phyloP scores from a whole-genome alignment of 2,797 vertebrate species.

The Thamnophis elegans region DNA sequence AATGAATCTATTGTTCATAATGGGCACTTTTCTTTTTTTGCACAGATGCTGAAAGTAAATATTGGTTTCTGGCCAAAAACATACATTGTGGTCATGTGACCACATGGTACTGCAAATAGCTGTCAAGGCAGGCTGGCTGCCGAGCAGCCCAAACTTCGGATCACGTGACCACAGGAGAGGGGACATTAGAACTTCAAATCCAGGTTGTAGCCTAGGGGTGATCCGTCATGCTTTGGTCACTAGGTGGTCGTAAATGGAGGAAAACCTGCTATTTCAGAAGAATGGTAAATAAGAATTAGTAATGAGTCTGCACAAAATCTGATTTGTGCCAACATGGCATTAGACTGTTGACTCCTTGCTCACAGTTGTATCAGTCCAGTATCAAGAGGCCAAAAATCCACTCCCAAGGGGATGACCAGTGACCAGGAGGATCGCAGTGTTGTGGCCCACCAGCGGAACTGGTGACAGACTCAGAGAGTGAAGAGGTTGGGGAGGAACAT shows the following conservation, averaged over 20 bases:
- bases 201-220: not conserved
- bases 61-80: not conserved
- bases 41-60: not conserved
- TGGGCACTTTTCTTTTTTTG: not conserved
- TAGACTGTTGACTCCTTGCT: not conserved
- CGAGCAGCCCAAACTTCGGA: not conserved
- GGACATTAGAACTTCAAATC: not conserved
- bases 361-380: not conserved
- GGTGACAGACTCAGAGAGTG: too few species aligned
- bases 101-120: not conserved
- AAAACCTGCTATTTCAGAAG: not conserved
- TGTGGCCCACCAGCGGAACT: too few species aligned
- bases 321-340: not conserved
- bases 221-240: not conserved
- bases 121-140: not conserved
- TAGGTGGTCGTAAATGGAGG: not conserved
- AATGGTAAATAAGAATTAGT: not conserved
- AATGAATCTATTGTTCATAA: not conserved
- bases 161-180: not conserved
- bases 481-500: too few species aligned
- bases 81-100: not conserved
- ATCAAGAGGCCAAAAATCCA: not conserved
- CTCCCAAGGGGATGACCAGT: not conserved
- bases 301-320: not conserved
- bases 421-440: not conserved